Percentiles rank a stretch among this genome's conserved stretches.
Conservation (phyloP, 2,888 invertebrate genomes). For the Allolobophora icterica region DNA sequence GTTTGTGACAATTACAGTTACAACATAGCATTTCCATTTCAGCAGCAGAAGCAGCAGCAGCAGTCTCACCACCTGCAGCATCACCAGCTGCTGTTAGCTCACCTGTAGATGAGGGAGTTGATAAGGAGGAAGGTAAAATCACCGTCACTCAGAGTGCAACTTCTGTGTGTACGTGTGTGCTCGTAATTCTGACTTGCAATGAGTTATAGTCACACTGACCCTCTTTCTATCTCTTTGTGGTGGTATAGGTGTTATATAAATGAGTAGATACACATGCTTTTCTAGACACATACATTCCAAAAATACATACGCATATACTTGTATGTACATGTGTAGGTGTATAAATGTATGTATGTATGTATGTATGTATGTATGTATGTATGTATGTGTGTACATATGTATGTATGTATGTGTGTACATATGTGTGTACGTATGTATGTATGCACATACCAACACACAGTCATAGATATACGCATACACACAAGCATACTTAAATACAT, state of each 20-base stretch:
- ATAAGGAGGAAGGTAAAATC: constrained; percentile 8
- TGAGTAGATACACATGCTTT: no score
- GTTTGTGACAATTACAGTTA: background rate
- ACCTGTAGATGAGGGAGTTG: background rate
- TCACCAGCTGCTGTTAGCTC: background rate
- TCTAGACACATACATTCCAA: no score
- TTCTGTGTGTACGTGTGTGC: background rate
- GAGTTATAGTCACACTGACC: background rate
- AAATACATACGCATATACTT: background rate
- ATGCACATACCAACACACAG: no score
- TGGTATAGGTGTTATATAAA: background rate
- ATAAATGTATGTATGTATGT: background rate
- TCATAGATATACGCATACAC: background rate
- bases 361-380: no score
- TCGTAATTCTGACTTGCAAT: background rate
- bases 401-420: background rate
- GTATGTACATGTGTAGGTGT: background rate
- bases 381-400: background rate
- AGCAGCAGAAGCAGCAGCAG: constrained; percentile 10
- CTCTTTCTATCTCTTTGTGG: background rate
- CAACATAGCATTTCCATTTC: background rate
- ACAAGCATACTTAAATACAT: background rate
- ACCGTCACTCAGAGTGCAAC: background rate
- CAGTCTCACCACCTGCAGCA: background rate
- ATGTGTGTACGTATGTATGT: no score